Evolutionary conservation across 1,140 invertebrate species (phyloP), one percentile per base, ranked within the genome.

Genomic region (Camponotus vicinus): DNA sequence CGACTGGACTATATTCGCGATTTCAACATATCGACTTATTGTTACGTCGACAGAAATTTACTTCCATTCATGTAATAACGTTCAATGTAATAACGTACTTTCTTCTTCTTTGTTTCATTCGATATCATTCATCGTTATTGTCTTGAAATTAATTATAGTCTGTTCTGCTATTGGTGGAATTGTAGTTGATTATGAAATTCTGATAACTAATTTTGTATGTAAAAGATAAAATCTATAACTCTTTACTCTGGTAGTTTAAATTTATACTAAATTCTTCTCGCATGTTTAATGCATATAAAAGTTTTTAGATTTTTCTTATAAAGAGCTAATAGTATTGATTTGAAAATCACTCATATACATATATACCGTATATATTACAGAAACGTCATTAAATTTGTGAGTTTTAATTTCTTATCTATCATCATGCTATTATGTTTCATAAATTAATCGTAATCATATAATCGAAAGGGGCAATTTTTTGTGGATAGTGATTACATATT

Each of bases 211-310:
- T 15, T 52, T 34, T 52, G 66, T 66, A 45, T 52, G 18, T 52
- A 0, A 67, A 66, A 61, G 13, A 21, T 75, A n/a, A 55, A 57
- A 73, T 37, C 6, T 75, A 13, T 75, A 57, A 55, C n/a, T 73
- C 49, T 73, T 18, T n/a, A 18, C 40, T 73, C 34, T 40, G 0
- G 1, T 40, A 59, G 0, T 42, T 59, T 42, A 9, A 76, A 42
- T 76, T 37, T 7, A 15, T 34, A 6, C 27, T 40, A 8, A 42
- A 42, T 18, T 78, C 11, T 67, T 66, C 13, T 37, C 11, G 71
- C 71, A 52, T 37, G 13, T 45, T 42, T 34, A 61, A 69, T 69
- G 37, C 34, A 45, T 66, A 66, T 21, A 67, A 69, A 59, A n/a
- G 15, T 61, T 76, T 27, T 61, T 49, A 27, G 18, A 42, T 76